phyloP scores from a whole-genome alignment of 2,797 vertebrate species.

The Cossypha caffra region DNA sequence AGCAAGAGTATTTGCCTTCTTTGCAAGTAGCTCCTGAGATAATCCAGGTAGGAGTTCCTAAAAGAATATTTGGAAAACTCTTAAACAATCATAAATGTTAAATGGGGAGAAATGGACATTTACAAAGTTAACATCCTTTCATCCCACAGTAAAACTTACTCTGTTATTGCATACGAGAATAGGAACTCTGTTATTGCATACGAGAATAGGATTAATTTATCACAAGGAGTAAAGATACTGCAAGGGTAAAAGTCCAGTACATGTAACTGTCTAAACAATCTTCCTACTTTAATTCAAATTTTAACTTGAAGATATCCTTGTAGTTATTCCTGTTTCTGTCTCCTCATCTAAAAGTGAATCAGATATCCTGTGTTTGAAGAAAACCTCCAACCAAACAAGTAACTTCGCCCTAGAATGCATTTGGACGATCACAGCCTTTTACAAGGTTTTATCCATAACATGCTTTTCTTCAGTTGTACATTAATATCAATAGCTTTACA shows the following conservation, averaged over 20 bases:
- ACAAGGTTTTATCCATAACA: background rate
- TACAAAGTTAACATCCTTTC: background rate
- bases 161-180: background rate
- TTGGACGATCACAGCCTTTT: background rate
- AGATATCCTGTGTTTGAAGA: background rate
- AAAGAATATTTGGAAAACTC: background rate
- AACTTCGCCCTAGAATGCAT: background rate
- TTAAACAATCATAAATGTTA: background rate
- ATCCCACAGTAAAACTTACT: background rate
- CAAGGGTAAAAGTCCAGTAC: background rate
- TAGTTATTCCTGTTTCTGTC: background rate
- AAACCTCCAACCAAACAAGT: background rate
- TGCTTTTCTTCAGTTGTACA: background rate
- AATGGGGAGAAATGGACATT: background rate
- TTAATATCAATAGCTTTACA: background rate
- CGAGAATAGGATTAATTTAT: background rate
- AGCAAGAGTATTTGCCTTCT: slow-evolving; percentile 95
- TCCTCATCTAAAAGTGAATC: background rate
- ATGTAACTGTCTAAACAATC: background rate
- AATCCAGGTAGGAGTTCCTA: slow-evolving; percentile 84
- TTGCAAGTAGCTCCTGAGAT: slow-evolving; percentile 95
- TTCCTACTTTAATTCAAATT: background rate
- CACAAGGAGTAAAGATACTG: background rate
- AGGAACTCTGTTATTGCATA: background rate
- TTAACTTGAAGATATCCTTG: background rate